A percentile compares a stretch with the other conserved stretches of the same genome.
phyloP scores from a whole-genome alignment of 2,888 invertebrate species.

The Drosophila pseudotakahashii region DNA sequence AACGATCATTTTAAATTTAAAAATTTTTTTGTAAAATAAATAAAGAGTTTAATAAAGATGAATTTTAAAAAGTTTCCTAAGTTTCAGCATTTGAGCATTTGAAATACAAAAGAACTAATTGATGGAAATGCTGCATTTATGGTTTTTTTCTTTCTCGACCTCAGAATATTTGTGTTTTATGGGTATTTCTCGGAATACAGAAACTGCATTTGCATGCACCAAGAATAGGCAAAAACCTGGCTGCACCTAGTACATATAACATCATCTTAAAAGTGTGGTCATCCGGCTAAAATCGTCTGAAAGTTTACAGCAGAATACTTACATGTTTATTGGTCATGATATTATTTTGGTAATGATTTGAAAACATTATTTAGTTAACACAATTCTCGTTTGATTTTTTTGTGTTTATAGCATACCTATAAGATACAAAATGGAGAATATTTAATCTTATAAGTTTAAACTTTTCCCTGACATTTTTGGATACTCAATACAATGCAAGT shows the following conservation, averaged over 20 bases:
- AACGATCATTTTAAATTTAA: no score
- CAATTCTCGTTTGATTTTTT: not conserved
- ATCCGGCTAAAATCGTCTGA: conserved; percentile 6
- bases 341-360: not conserved
- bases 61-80: no score
- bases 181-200: not conserved
- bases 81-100: no score
- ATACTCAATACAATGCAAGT: not conserved
- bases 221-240: conserved; percentile 1
- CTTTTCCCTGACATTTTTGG: no score
- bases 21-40: no score
- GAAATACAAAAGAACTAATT: no score
- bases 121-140: conserved; percentile 5
- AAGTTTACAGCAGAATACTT: not conserved
- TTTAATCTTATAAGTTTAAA: no score
- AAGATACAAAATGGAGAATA: no score
- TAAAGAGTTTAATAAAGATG: no score
- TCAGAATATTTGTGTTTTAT: conserved; percentile 7
- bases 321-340: not conserved
- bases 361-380: not conserved
- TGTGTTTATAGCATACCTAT: not conserved
- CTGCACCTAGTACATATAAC: not conserved
- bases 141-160: not conserved
- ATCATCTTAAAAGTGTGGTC: conserved; percentile 1
- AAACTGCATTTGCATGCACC: not conserved